Conservation (phyloP, 2,113 vertebrate genomes). For the Tragelaphus buxtoni region DNA sequence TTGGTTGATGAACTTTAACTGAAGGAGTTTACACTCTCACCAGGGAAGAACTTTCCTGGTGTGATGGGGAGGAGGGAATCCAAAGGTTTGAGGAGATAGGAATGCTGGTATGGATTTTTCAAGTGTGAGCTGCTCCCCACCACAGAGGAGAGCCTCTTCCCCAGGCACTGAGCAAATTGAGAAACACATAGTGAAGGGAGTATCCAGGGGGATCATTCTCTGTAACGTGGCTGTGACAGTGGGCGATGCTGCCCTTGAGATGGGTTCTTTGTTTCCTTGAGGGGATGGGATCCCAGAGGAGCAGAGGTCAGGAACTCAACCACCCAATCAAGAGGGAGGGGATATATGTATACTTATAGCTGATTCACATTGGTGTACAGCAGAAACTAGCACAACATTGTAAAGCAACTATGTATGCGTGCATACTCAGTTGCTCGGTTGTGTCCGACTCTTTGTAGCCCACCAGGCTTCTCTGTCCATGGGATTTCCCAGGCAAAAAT, state of each 20-base stretch:
- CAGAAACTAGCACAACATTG: neutral
- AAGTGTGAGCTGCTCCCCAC: neutral
- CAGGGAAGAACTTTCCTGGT: neutral
- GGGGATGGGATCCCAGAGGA: neutral
- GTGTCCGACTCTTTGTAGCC: neutral
- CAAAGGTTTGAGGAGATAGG: neutral
- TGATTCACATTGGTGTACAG: neutral
- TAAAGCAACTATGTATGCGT: neutral
- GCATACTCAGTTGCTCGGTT: neutral
- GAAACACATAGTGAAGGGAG: neutral
- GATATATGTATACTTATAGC: neutral
- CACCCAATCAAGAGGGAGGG: neutral
- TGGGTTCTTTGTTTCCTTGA: neutral
- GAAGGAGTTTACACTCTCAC: neutral
- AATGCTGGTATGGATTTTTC: neutral
- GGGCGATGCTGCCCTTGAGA: neutral
- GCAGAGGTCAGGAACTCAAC: neutral
- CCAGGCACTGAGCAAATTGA: neutral
- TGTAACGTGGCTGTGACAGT: neutral
- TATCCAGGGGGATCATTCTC: neutral
- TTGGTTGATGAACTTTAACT: neutral
- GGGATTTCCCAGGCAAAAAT: neutral
- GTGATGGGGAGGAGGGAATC: neutral
- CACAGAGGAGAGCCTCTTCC: neutral
- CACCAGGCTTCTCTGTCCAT: neutral